Conservation (phyloP, 2,888 invertebrate species). For the Sympetrum striolatum region DNA sequence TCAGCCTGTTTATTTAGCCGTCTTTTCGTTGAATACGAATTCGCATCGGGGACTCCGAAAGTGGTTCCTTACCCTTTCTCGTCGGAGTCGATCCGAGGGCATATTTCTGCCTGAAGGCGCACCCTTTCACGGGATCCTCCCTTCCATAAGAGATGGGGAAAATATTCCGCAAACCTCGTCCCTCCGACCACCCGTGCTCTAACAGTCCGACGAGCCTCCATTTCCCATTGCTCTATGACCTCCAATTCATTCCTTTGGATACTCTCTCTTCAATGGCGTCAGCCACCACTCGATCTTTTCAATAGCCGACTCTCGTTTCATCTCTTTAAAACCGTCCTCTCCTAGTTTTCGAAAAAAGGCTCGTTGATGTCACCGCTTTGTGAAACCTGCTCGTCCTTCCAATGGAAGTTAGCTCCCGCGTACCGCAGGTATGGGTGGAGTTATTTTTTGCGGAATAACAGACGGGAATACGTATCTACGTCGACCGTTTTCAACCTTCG, state of each 20-base stretch:
- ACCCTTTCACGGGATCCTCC: neutral
- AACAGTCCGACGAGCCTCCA: neutral
- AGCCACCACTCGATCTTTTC: no score
- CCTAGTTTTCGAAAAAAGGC: no score
- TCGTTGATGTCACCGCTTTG: no score
- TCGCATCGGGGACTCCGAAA: neutral
- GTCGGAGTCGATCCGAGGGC: neutral
- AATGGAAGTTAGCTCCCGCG: no score
- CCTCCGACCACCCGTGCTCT: neutral
- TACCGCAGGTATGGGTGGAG: no score
- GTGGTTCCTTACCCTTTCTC: neutral
- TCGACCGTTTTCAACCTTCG: no score
- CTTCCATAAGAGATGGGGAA: neutral
- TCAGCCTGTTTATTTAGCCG: conserved; percentile 4
- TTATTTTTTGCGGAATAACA: no score
- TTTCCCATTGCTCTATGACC: neutral
- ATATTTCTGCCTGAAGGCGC: neutral
- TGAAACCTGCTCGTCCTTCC: no score
- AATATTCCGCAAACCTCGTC: neutral
- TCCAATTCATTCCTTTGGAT: neutral
- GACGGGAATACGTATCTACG: no score
- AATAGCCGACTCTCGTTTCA: no score
- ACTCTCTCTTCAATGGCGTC: no score
- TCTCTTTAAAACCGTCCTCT: no score
- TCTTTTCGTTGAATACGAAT: neutral